Evolutionary conservation across 2,888 invertebrate genomes (phyloP).

Genomic region (Pachliopta kotzebuea): DNA sequence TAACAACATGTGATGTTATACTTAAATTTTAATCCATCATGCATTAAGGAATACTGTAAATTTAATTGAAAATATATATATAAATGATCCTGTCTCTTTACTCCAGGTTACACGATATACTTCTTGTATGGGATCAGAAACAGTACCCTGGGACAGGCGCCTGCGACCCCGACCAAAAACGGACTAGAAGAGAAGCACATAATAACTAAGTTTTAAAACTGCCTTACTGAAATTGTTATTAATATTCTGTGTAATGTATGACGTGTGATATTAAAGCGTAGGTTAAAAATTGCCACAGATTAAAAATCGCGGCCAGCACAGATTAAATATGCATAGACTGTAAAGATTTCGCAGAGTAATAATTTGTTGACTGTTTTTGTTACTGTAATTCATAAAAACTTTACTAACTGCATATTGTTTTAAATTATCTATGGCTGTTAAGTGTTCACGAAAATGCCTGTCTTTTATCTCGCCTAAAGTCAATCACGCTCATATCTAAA

Average conservation of each 20-base stretch:
- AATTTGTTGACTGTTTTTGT: too few relatives aligned
- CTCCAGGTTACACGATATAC: slow-evolving; percentile 89
- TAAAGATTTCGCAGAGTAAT: too few relatives aligned
- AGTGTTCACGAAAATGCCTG: too few relatives aligned
- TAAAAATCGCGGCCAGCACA: background rate
- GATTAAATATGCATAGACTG: background rate
- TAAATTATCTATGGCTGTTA: too few relatives aligned
- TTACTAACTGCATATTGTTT: too few relatives aligned
- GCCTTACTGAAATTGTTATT: slow-evolving; percentile 8
- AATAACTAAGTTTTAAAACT: slow-evolving; percentile 60
- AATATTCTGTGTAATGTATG: slow-evolving; percentile 2
- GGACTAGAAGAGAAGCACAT: slow-evolving; percentile 46
- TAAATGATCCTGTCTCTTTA: background rate
- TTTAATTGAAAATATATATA: background rate
- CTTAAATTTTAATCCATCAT: too few relatives aligned
- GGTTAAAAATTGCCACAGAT: background rate
- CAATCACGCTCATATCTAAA: too few relatives aligned
- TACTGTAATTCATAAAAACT: too few relatives aligned
- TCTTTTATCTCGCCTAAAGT: too few relatives aligned
- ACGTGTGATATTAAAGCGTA: slow-evolving; percentile 23
- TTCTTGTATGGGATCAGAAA: slow-evolving; percentile 91
- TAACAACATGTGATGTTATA: too few relatives aligned
- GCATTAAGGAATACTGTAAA: too few relatives aligned
- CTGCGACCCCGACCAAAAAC: slow-evolving; percentile 35
- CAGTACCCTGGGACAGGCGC: slow-evolving; percentile 82